These are phyloP conservation scores for Merops nubicus DNA, from an alignment of 2,113 vertebrate genomes.

Conservation along the genomic window DNA sequence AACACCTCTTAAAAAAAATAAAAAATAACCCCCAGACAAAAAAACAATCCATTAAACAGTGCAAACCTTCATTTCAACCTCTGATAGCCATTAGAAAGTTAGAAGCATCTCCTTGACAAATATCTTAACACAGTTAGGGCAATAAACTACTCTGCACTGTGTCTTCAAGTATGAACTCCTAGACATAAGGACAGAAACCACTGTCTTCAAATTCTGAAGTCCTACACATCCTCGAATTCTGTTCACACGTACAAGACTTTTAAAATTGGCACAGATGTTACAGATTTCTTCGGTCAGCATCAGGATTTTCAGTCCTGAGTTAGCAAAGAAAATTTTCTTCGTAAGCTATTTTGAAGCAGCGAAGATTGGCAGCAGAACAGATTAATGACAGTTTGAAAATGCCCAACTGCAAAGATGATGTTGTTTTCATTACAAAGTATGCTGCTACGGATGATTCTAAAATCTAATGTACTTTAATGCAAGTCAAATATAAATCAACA, in stretches of 20 bases:
- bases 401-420: neutral
- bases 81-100: neutral
- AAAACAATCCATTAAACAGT: neutral
- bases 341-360: neutral
- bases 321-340: neutral
- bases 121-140: neutral
- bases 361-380: neutral
- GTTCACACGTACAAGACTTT: neutral
- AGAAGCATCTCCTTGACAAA: neutral
- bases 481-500: neutral
- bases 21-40: neutral
- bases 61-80: neutral
- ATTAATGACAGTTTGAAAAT: neutral
- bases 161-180: neutral
- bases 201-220: neutral
- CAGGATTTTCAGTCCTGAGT: neutral
- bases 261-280: neutral
- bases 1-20: neutral
- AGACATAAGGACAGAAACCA: neutral
- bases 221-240: neutral
- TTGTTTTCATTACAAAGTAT: neutral
- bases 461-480: neutral
- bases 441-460: neutral
- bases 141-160: neutral
- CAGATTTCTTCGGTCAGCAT: neutral